phyloP scores from a whole-genome alignment of 2,888 invertebrate species.

The Griposia aprilina region DNA sequence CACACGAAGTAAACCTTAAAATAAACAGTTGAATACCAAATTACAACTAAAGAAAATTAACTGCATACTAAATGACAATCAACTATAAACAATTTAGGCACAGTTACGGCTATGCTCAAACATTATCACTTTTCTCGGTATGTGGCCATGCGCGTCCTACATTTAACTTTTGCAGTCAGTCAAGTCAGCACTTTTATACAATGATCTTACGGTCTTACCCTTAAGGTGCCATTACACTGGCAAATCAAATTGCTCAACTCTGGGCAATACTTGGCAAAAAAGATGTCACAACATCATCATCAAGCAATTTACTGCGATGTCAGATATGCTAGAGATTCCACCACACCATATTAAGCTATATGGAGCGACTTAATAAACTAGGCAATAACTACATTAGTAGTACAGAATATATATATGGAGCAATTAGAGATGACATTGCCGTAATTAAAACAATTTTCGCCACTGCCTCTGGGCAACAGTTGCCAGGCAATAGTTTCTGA shows the following conservation, averaged over 20 bases:
- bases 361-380: not conserved
- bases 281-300: not conserved
- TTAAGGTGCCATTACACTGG: slow-evolving; percentile 16
- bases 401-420: not conserved
- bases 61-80: slow-evolving; percentile 36
- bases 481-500: not conserved
- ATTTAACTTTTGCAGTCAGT: slow-evolving; percentile 32
- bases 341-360: too few relatives aligned
- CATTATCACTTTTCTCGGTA: slow-evolving; percentile 60
- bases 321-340: not conserved
- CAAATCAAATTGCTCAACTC: slow-evolving; percentile 9
- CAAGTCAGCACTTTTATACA: slow-evolving; percentile 53
- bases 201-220: slow-evolving; percentile 64
- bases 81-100: slow-evolving; percentile 46
- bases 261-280: not conserved
- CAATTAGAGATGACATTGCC: not conserved
- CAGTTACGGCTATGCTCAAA: slow-evolving; percentile 37
- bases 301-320: not conserved
- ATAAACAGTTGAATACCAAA: slow-evolving; percentile 36
- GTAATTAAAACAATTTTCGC: not conserved
- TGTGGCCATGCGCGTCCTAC: slow-evolving; percentile 58
- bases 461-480: not conserved
- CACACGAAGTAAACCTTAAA: slow-evolving; percentile 23
- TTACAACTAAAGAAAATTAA: slow-evolving; percentile 48
- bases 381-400: not conserved